A percentile compares a stretch with the other conserved stretches of the same genome.
phyloP scores from a whole-genome alignment of 1,140 invertebrate species.

The Drosophila parabipectinata region DNA sequence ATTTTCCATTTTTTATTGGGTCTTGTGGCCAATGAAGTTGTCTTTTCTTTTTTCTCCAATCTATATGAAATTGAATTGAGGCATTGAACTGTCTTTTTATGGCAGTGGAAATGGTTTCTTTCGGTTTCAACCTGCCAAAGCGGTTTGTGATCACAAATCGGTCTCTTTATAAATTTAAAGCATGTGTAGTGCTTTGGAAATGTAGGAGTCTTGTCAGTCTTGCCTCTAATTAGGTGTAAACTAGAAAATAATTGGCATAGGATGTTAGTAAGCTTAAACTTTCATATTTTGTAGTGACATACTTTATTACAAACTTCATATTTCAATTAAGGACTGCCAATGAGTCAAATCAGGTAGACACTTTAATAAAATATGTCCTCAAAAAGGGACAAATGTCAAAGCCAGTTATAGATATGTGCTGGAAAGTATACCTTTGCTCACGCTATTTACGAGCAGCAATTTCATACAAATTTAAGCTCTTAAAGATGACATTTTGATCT shows the following conservation, averaged over 20 bases:
- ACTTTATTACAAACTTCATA: neutral
- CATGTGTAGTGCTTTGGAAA: neutral
- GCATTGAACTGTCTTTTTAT: constrained; percentile 65
- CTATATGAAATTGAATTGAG: constrained; percentile 48
- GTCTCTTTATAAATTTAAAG: constrained; percentile 1
- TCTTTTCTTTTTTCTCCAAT: constrained; percentile 24
- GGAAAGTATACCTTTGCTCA: constrained; percentile 51
- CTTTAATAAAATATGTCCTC: constrained; percentile 53
- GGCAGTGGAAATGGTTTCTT: constrained; percentile 36
- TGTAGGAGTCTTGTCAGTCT: neutral
- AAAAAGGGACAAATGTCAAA: constrained; percentile 16
- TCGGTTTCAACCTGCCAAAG: constrained; percentile 26
- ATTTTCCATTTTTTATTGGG: neutral
- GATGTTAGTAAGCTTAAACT: too few relatives aligned
- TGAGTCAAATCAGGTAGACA: constrained; percentile 63
- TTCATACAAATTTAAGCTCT: constrained; percentile 83
- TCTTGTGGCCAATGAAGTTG: constrained; percentile 43
- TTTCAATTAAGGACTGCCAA: neutral
- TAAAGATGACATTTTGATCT: constrained; percentile 84
- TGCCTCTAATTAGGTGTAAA: neutral
- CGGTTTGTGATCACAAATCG: constrained; percentile 7
- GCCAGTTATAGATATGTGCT: constrained; percentile 13
- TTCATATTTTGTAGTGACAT: neutral
- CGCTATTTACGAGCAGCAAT: constrained; percentile 63
- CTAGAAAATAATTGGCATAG: neutral